These are phyloP conservation scores for Ochropleura leucogaster DNA, from an alignment of 2,888 invertebrate genomes.

Conservation along the genomic window DNA sequence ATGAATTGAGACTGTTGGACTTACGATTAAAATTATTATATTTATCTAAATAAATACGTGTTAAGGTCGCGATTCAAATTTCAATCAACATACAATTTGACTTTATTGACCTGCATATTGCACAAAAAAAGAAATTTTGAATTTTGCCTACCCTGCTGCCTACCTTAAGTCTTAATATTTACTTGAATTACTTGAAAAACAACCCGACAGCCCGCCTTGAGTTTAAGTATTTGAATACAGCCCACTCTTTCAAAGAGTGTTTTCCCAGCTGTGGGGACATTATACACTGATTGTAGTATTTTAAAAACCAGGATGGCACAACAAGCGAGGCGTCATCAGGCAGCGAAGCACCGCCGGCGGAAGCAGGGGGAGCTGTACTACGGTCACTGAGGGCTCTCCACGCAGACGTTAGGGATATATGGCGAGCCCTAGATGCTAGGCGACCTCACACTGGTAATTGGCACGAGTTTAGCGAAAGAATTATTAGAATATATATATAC, in stretches of 20 bases:
- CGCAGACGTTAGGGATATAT: slow-evolving; percentile 80
- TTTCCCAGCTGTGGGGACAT: not conserved
- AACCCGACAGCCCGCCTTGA: not conserved
- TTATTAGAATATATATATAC: too few relatives aligned
- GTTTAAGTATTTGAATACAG: not conserved
- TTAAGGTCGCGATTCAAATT: too few relatives aligned
- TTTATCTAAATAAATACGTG: too few relatives aligned
- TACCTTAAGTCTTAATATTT: not conserved
- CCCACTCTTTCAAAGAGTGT: not conserved
- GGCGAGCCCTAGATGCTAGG: slow-evolving; percentile 78
- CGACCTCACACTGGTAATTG: slow-evolving; percentile 73
- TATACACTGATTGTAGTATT: not conserved
- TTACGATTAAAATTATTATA: too few relatives aligned
- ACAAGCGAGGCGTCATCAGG: slow-evolving; percentile 82
- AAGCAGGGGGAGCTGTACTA: slow-evolving; percentile 82
- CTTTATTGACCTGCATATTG: too few relatives aligned
- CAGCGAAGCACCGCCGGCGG: slow-evolving; percentile 66
- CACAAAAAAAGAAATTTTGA: too few relatives aligned
- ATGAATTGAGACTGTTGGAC: too few relatives aligned
- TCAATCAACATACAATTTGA: too few relatives aligned
- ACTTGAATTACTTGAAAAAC: not conserved
- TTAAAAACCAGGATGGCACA: slow-evolving; percentile 74
- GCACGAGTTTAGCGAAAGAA: too few relatives aligned
- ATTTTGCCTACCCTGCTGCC: too few relatives aligned
- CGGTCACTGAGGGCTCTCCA: slow-evolving; percentile 78